These are phyloP conservation scores for Etheostoma spectabile DNA, from an alignment of 2,113 vertebrate species.

Conservation along the genomic window DNA sequence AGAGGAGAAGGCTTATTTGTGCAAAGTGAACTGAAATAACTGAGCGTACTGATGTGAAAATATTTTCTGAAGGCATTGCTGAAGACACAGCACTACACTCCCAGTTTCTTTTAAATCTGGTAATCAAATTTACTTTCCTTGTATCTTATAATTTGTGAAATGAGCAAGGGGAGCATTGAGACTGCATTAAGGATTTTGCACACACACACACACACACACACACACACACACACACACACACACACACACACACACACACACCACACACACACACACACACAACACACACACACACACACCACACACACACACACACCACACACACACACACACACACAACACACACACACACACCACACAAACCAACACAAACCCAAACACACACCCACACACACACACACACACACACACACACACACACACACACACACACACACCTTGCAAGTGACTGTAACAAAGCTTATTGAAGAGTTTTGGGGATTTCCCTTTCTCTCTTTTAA, in stretches of 20 bases:
- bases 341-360: too few relatives aligned
- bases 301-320: too few relatives aligned
- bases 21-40: constrained; percentile 1
- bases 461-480: constrained; percentile 1
- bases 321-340: too few relatives aligned
- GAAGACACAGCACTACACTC: background rate
- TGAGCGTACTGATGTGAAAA: background rate
- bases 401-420: too few relatives aligned
- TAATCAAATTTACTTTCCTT: constrained; percentile 7
- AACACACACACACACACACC: too few relatives aligned
- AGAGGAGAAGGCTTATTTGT: background rate
- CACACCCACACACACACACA: background rate
- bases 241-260: too few relatives aligned
- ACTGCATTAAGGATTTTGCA: background rate
- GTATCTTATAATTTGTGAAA: background rate
- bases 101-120: constrained; percentile 13
- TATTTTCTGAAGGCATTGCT: background rate
- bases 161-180: background rate
- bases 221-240: too few relatives aligned
- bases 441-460: background rate
- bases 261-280: background rate
- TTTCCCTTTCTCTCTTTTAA: background rate
- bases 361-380: too few relatives aligned
- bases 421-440: background rate
- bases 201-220: too few relatives aligned